Base-by-base conservation (phyloP, 2,797 vertebrate genomes). In the Rhynchonycteris naso region DNA sequence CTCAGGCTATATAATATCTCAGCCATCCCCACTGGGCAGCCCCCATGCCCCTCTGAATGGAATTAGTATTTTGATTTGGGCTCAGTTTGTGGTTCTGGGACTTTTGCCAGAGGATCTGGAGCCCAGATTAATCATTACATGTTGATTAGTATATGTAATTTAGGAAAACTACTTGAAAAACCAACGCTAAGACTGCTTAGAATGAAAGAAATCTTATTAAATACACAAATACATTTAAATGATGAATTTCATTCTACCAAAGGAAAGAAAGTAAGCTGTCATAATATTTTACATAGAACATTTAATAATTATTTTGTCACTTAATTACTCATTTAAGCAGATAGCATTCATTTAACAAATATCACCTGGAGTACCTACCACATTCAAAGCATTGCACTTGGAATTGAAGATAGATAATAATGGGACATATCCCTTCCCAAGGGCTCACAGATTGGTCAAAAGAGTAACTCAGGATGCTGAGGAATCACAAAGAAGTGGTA, bases 101-200 rank as follows among this genome's bases (percentile, higher is more conserved):
- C 33, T 9, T 69, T 92, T 90, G 50, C 61, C 92, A 96, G 33
- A 90, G 54, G 38, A 91, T 90, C 26, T 66, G 50, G 18, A 82
- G 33, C 69, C 28, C 50, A 80, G 35, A 58, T 91, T 76, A 84
- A 81, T 68, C 79, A 93, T 56, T 84, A 71, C 19, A 89, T 76
- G 74, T 85, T 90, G 52, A 47, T 81, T 78, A 65, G 18, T 54
- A 71, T 86, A 54, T 72, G 16, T 50, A 69, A 94, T 93, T 93
- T 96, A 80, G 84, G 47, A 96, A 90, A 93, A 94, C 38, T 72
- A 75, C 80, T 87, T 90, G 26, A 63, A 95, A 93, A 88, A 61
- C 4, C 58, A 84, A 92, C 82, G 7, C 47, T 1, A 88, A 85
- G 10, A 72, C n/a, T 68, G 11, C 22, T 56, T 69, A 63, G 33